Evolutionary conservation across 2,113 vertebrate species (phyloP).

Genomic region (Gallinago undulata): DNA sequence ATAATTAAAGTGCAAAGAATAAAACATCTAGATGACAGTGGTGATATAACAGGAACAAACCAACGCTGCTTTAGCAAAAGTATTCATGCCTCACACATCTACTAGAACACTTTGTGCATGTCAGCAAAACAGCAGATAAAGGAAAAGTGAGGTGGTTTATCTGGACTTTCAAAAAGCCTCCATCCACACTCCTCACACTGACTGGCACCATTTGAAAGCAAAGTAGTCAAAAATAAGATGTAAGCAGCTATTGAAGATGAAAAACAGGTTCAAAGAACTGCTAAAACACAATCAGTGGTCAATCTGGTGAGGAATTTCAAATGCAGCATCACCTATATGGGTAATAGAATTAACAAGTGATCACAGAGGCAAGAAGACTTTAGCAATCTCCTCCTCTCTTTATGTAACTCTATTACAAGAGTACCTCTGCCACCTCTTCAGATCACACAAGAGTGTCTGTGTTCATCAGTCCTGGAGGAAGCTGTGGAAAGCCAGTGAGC

Average conservation of each 20-base stretch:
- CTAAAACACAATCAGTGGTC: constrained; percentile 38
- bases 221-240: constrained; percentile 46
- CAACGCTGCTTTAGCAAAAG: constrained; percentile 35
- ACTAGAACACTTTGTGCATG: constrained; percentile 4
- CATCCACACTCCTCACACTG: background rate
- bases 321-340: background rate
- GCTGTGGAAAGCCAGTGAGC: background rate
- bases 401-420: background rate
- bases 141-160: constrained; percentile 10
- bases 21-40: constrained; percentile 45
- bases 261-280: constrained; percentile 39
- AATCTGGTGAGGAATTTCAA: constrained; percentile 28
- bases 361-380: background rate
- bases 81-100: constrained; percentile 20
- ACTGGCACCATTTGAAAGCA: constrained; percentile 33
- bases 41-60: constrained; percentile 48
- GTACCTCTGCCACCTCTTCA: background rate
- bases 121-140: constrained; percentile 56
- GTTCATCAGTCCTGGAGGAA: background rate
- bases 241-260: constrained; percentile 43
- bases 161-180: constrained; percentile 19
- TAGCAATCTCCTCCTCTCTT: background rate
- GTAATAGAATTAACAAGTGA: constrained; percentile 40
- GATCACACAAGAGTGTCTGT: background rate
- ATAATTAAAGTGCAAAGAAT: constrained; percentile 57